Evolutionary conservation across 2,888 invertebrate genomes (phyloP).

Genomic region (Spisula solida): DNA sequence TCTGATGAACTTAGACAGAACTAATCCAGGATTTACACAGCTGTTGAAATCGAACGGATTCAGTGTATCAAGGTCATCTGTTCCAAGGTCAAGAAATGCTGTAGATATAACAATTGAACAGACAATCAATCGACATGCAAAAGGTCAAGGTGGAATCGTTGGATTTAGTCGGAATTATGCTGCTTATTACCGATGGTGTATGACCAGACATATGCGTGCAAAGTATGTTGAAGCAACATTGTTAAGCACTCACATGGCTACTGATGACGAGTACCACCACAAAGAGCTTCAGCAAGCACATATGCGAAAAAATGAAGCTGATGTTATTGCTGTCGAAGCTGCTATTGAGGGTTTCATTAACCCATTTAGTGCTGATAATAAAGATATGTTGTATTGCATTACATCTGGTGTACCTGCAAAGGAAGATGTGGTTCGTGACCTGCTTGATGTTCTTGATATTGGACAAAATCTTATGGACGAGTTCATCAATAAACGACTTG

Average conservation of each 20-base stretch:
- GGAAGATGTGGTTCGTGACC: conserved; percentile 35
- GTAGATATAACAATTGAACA: too few relatives aligned
- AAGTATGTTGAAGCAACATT: conserved; percentile 52
- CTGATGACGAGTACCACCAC: conserved; percentile 35
- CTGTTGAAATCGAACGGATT: too few relatives aligned
- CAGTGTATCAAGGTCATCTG: too few relatives aligned
- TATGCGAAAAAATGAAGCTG: conserved; percentile 38
- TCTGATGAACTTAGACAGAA: too few relatives aligned
- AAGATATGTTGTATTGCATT: conserved; percentile 56
- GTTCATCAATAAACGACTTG: conserved; percentile 51
- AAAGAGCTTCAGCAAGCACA: conserved; percentile 50
- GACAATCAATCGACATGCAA: too few relatives aligned
- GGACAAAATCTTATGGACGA: conserved; percentile 37
- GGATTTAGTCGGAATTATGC: too few relatives aligned
- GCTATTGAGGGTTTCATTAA: conserved; percentile 47
- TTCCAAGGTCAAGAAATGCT: too few relatives aligned
- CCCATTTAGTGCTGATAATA: conserved; percentile 58
- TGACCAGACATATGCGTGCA: too few relatives aligned
- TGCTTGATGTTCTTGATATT: conserved; percentile 40
- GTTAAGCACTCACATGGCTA: conserved; percentile 43
- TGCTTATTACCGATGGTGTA: too few relatives aligned
- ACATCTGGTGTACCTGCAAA: conserved; percentile 60
- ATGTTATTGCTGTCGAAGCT: too few relatives aligned
- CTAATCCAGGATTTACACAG: too few relatives aligned
- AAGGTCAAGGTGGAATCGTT: too few relatives aligned